Evolutionary conservation across 2,888 invertebrate genomes (phyloP).

Genomic region (Drosophila kuntzei): DNA sequence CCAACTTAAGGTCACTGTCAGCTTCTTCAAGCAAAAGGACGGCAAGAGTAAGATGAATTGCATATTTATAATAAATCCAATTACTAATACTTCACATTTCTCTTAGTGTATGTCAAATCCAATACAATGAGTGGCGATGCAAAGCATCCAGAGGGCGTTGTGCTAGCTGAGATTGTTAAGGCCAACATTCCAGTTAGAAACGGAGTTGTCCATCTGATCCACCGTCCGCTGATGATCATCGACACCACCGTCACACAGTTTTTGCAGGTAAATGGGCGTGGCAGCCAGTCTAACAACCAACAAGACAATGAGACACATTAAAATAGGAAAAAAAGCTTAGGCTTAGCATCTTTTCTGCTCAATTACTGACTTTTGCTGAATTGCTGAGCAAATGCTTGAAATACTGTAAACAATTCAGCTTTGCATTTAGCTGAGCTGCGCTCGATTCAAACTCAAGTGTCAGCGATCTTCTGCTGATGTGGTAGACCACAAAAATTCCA

Average conservation of each 20-base stretch:
- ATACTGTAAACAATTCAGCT: conserved; percentile 38
- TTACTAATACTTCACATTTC: neutral
- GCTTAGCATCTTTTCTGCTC: conserved; percentile 55
- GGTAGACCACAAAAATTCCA: conserved; percentile 18
- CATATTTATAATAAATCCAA: too few relatives aligned
- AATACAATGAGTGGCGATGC: conserved; percentile 92
- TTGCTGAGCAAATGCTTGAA: conserved; percentile 13
- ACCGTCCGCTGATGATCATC: conserved; percentile 95
- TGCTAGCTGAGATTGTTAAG: conserved; percentile 94
- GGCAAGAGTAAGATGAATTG: conserved; percentile 88
- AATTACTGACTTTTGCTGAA: conserved; percentile 29
- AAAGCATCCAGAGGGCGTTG: conserved; percentile 92
- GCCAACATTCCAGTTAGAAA: conserved; percentile 96
- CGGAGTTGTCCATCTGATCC: conserved; percentile 96
- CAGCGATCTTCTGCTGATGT: neutral
- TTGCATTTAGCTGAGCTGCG: conserved; percentile 68
- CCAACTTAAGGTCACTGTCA: conserved; percentile 93
- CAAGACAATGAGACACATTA: conserved; percentile 27
- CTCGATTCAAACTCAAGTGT: conserved; percentile 8
- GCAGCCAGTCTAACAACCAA: conserved; percentile 28
- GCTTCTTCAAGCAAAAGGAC: conserved; percentile 90
- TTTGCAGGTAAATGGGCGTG: conserved; percentile 89
- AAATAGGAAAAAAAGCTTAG: conserved; percentile 43
- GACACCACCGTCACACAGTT: conserved; percentile 95
- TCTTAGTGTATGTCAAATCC: conserved; percentile 91